Conservation (phyloP, 2,888 invertebrate species). For the Rhorus exstirpatorius region DNA sequence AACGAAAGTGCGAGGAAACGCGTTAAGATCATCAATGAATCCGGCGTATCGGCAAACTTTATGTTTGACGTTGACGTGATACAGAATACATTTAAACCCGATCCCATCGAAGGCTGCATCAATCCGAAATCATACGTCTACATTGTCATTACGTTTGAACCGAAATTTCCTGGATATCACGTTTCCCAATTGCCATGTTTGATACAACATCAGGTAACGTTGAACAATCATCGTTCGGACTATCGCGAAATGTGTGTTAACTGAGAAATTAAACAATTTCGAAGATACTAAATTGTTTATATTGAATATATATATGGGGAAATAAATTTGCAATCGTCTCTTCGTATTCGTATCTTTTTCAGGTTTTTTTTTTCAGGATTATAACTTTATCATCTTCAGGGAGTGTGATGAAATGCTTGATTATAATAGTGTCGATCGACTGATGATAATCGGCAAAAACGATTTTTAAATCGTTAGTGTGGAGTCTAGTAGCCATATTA, state of each 20-base stretch:
- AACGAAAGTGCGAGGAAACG: conserved; percentile 70
- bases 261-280: neutral
- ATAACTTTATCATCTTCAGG: too few species aligned
- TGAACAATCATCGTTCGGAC: conserved; percentile 45
- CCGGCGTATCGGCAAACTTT: conserved; percentile 80
- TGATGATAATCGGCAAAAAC: too few species aligned
- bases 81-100: conserved; percentile 81
- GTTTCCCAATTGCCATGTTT: conserved; percentile 81
- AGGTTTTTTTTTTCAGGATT: too few species aligned
- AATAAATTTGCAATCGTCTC: neutral
- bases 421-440: too few species aligned
- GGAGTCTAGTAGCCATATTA: too few species aligned
- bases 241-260: neutral
- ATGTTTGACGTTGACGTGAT: conserved; percentile 81
- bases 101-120: conserved; percentile 80
- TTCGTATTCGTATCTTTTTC: too few species aligned
- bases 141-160: conserved; percentile 81
- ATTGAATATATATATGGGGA: neutral
- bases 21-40: conserved; percentile 83
- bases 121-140: conserved; percentile 76
- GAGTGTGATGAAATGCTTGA: too few species aligned
- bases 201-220: conserved; percentile 83
- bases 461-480: too few species aligned
- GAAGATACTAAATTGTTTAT: neutral
- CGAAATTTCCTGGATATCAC: conserved; percentile 79